Evolutionary conservation across 1,140 invertebrate species (phyloP).

Genomic region (Subanguina moxae): DNA sequence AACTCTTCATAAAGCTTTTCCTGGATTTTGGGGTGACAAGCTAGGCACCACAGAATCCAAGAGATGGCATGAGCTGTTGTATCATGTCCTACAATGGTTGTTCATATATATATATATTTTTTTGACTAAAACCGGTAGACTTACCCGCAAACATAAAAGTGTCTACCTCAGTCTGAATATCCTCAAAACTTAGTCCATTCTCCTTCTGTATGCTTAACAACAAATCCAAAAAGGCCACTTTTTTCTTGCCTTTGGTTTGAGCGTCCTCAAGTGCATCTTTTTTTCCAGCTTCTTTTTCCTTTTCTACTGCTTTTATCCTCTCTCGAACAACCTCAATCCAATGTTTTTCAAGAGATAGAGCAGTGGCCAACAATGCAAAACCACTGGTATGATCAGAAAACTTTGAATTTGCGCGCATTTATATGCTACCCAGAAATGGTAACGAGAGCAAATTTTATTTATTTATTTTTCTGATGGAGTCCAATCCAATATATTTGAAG

Average conservation of each 20-base stretch:
- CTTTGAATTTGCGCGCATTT: no score
- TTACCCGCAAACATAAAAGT: slow-evolving; percentile 3
- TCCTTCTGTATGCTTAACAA: background rate
- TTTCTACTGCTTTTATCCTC: no score
- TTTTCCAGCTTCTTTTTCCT: no score
- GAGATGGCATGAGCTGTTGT: slow-evolving; percentile 31
- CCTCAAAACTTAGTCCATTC: background rate
- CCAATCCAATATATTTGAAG: no score
- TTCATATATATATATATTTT: slow-evolving; percentile 4
- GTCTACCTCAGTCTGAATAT: background rate
- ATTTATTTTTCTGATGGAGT: no score
- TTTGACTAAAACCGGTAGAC: background rate
- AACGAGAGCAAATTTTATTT: no score
- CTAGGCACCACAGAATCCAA: slow-evolving; percentile 36
- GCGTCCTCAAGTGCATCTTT: no score
- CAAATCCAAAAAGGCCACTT: background rate
- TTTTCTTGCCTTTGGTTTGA: background rate
- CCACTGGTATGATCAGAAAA: no score
- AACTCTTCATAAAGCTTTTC: slow-evolving; percentile 33
- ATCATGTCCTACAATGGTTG: slow-evolving; percentile 40
- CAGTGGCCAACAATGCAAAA: no score
- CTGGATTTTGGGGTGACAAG: slow-evolving; percentile 33
- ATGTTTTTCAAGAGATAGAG: no score
- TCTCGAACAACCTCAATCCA: no score
- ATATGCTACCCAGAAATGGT: no score